Evolutionary conservation across 2,797 vertebrate genomes (phyloP).

Genomic region (Falco columbarius): DNA sequence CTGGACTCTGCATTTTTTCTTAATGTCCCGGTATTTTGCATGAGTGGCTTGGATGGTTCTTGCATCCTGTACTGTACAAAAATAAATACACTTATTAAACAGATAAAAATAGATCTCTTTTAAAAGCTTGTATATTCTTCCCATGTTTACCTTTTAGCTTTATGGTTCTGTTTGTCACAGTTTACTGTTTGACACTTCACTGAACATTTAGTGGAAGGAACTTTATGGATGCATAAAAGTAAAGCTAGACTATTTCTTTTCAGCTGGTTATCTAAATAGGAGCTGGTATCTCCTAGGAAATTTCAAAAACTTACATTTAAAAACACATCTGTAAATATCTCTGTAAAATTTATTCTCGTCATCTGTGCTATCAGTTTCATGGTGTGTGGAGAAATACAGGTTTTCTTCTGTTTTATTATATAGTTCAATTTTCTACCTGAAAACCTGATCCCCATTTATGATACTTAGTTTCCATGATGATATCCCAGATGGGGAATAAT

Average conservation of each 20-base stretch:
- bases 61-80: neutral
- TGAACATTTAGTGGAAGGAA: neutral
- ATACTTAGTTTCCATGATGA: neutral
- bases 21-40: neutral
- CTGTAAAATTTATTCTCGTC: neutral
- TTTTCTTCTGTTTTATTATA: neutral
- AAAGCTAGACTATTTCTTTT: neutral
- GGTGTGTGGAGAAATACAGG: neutral
- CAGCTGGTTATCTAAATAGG: neutral
- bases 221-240: slow-evolving; percentile 46
- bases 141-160: slow-evolving; percentile 22
- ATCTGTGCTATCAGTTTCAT: neutral
- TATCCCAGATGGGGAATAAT: neutral
- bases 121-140: neutral
- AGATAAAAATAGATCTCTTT: neutral
- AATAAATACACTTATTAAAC: neutral
- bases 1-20: neutral
- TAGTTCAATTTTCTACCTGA: neutral
- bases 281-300: neutral
- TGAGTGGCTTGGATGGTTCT: neutral
- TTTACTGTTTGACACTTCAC: slow-evolving; percentile 13
- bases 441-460: neutral
- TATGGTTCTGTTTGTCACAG: neutral
- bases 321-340: neutral
- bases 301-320: neutral